A percentile compares a stretch with the other conserved stretches of the same genome.
Evolutionary conservation across 2,113 vertebrate species (phyloP).

Genomic region (Poeciliopsis retropinna): DNA sequence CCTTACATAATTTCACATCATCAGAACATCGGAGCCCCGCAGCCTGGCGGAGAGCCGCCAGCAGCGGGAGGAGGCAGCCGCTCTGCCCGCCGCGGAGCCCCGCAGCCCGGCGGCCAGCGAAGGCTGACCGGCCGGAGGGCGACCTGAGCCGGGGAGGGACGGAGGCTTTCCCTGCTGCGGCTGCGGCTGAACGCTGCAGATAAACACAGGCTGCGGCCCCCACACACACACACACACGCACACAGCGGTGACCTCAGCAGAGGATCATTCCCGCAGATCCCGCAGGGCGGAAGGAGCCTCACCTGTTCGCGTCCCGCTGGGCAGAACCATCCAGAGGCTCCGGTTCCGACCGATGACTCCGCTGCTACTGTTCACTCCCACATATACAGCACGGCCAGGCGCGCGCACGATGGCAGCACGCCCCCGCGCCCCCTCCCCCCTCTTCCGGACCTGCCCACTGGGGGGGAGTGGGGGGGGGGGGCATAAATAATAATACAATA

Average conservation of each 20-base stretch:
- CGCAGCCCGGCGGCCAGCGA: neutral
- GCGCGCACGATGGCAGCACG: constrained; percentile 1
- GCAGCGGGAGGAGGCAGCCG: neutral
- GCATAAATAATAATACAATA: too few relatives aligned
- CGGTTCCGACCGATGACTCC: neutral
- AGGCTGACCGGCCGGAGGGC: constrained; percentile 15
- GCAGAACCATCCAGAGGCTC: constrained; percentile 17
- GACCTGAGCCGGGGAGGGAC: neutral
- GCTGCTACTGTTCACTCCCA: constrained; percentile 5
- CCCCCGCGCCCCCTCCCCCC: neutral
- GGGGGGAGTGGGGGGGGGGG: too few relatives aligned
- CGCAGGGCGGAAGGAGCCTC: constrained; percentile 4
- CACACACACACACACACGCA: too few relatives aligned
- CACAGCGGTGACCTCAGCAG: neutral
- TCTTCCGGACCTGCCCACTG: neutral
- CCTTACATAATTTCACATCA: constrained; percentile 50
- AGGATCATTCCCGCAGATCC: neutral
- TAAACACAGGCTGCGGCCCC: neutral
- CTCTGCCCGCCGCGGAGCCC: constrained; percentile 17
- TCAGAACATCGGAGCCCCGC: too few relatives aligned
- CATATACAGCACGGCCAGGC: constrained; percentile 18
- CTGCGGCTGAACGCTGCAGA: neutral
- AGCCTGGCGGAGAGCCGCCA: neutral
- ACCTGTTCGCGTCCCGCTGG: constrained; percentile 36
- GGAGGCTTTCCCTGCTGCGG: neutral